Evolutionary conservation across 2,888 invertebrate species (phyloP).

Genomic region (Habrosyne pyritoides): DNA sequence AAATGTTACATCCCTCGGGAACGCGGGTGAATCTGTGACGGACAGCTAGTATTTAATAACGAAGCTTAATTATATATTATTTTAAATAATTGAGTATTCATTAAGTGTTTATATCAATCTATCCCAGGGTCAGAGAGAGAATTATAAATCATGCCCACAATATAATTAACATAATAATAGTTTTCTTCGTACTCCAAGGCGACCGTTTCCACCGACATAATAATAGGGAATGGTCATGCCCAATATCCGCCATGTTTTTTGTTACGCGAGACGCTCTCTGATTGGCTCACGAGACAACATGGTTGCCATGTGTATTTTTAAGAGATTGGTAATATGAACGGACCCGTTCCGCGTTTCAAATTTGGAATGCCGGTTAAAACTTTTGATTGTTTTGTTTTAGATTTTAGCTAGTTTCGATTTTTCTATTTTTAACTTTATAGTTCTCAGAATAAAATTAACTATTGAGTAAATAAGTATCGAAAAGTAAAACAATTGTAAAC

Average conservation of each 20-base stretch:
- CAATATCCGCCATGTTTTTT: constrained; percentile 71
- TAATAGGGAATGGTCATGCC: constrained; percentile 63
- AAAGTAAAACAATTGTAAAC: too few species aligned
- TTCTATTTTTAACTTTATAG: too few species aligned
- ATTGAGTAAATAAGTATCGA: too few species aligned
- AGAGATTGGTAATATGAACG: constrained; percentile 41
- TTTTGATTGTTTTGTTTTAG: background rate
- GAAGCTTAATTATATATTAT: too few species aligned
- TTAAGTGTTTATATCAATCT: too few species aligned
- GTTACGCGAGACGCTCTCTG: constrained; percentile 48
- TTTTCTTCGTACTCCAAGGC: constrained; percentile 30
- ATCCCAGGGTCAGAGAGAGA: too few species aligned
- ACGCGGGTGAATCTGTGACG: too few species aligned
- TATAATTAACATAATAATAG: constrained; percentile 11
- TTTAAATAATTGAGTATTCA: too few species aligned
- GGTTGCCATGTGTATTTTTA: constrained; percentile 59
- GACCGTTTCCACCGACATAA: constrained; percentile 51
- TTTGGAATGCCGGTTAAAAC: constrained; percentile 21
- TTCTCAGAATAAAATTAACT: too few species aligned
- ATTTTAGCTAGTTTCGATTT: background rate
- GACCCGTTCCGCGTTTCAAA: constrained; percentile 32
- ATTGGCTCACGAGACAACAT: constrained; percentile 72
- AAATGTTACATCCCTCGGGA: too few species aligned
- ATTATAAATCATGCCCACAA: background rate
- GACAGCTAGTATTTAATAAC: too few species aligned